A percentile compares a stretch with the other conserved stretches of the same genome.
Evolutionary conservation across 2,113 vertebrate species (phyloP).

Genomic region (Bos javanicus): DNA sequence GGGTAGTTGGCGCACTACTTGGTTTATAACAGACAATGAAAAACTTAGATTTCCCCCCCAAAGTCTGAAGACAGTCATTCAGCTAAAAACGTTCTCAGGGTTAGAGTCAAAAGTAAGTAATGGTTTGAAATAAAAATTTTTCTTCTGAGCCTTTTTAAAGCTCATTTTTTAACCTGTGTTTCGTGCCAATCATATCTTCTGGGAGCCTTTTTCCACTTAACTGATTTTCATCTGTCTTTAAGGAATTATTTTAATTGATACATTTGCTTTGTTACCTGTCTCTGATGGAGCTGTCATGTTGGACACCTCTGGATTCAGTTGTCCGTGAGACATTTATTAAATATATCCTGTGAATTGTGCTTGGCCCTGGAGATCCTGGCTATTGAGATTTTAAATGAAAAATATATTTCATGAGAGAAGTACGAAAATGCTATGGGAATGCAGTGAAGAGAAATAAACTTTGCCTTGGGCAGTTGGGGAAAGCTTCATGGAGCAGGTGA

Average conservation of each 20-base stretch:
- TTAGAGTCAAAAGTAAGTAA: conserved; percentile 24
- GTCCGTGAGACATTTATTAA: conserved; percentile 42
- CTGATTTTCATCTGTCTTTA: conserved; percentile 38
- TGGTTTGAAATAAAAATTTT: conserved; percentile 43
- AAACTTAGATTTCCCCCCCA: background rate
- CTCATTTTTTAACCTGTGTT: conserved; percentile 11
- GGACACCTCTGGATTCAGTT: conserved; percentile 37
- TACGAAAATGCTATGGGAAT: background rate
- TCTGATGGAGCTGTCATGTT: conserved; percentile 45
- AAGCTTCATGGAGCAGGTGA: conserved; percentile 42
- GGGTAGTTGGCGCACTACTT: background rate
- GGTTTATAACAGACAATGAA: background rate
- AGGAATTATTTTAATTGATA: conserved; percentile 61
- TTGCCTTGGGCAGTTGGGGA: background rate
- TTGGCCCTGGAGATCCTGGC: conserved; percentile 28
- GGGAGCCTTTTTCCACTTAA: conserved; percentile 43
- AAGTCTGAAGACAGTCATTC: background rate
- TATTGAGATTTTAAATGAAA: conserved; percentile 57
- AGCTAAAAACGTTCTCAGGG: background rate
- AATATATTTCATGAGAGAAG: conserved; percentile 42
- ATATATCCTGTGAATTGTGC: conserved; percentile 11
- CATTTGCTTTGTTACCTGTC: conserved; percentile 46
- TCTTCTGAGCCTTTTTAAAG: conserved; percentile 12
- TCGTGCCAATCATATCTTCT: background rate
- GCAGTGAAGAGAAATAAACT: background rate